Evolutionary conservation across 2,888 invertebrate species (phyloP), one percentile per base, ranked within the genome.

Genomic region (Oscheius myriophilus): DNA sequence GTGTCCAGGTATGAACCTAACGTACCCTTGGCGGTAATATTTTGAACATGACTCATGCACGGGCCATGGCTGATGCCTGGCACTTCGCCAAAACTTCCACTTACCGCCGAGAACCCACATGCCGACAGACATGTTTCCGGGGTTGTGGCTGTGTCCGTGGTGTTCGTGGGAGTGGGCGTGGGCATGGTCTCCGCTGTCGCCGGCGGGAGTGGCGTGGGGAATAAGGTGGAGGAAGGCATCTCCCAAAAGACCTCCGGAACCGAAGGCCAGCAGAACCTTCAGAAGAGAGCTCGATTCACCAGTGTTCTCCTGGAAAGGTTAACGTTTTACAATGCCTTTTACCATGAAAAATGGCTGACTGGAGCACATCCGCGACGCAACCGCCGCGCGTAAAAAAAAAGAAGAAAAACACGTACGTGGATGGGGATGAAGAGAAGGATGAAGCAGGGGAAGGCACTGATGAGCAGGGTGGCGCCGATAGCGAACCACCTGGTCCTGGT

Each of bases 211-310:
- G 12, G 98, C 96, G 88, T 99, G 98, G 0, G 98, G 98, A 86
- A 99, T 98, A 75, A 99, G 89, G 89, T 99, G 98, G 7, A 99
- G 90, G 88, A 99, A 99, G 0, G 98, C 97, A 89, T 99, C 98
- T 9, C 98, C 98, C 0, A 99, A 90, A 16, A 99, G 90, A 54
- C 85, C 98, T 95, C 52, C 96, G 1, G 95, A 94, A 0, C 95
- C 96, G 88, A 96, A 96, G 18, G 94, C 93, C 54, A 96, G 88
- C 57, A 96, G 78, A 45, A 85, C 78, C 68, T 86, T 85, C 43
- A 86, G 76, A 26, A 86, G 73, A 25, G 83, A 73, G 43, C 69
- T 80, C 41, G 74, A 81, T 18, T 84, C 86, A 2, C 75, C 75
- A 2, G 79, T 80, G 70, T 85, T 82, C 16, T 80, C 79, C 77